These are phyloP conservation scores for Brenthis daphne DNA, from an alignment of 2,888 invertebrate species.

Conservation along the genomic window DNA sequence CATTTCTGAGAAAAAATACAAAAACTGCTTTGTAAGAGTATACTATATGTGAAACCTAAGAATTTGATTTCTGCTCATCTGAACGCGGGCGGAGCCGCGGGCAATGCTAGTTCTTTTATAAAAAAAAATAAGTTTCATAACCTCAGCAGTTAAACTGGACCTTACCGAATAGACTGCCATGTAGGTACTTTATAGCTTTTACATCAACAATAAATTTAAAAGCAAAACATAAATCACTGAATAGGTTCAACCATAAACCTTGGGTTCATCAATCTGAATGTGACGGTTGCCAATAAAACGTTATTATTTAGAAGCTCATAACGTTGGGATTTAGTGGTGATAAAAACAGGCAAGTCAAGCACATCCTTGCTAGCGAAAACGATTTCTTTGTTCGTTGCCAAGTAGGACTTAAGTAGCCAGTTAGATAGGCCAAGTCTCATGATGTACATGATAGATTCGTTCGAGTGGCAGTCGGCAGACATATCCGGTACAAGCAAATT, in stretches of 20 bases:
- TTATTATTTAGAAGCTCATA: constrained; percentile 79
- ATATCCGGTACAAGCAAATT: constrained; percentile 80
- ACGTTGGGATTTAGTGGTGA: constrained; percentile 73
- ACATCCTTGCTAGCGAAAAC: constrained; percentile 52
- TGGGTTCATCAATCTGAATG: constrained; percentile 63
- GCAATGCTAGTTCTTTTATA: too few relatives aligned
- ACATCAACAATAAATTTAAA: constrained; percentile 72
- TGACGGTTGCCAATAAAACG: constrained; percentile 71
- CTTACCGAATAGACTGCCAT: constrained; percentile 16
- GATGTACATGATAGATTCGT: constrained; percentile 65
- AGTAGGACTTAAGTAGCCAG: constrained; percentile 41
- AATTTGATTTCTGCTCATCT: too few relatives aligned
- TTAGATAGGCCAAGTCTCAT: constrained; percentile 58
- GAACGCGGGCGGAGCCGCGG: too few relatives aligned
- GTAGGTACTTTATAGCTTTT: constrained; percentile 42
- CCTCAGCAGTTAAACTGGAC: too few relatives aligned
- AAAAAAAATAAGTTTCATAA: too few relatives aligned
- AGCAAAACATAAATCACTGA: constrained; percentile 65
- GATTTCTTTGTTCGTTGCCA: constrained; percentile 57
- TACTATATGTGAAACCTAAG: too few relatives aligned
- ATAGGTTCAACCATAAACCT: constrained; percentile 65
- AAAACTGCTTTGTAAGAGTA: too few relatives aligned
- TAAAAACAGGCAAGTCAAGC: constrained; percentile 67
- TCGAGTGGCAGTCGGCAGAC: constrained; percentile 75
- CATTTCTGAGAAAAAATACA: too few relatives aligned